A percentile compares a stretch with the other conserved stretches of the same genome.
These are phyloP conservation scores for Phlogophora meticulosa DNA, from an alignment of 2,888 invertebrate genomes.

Conservation along the genomic window DNA sequence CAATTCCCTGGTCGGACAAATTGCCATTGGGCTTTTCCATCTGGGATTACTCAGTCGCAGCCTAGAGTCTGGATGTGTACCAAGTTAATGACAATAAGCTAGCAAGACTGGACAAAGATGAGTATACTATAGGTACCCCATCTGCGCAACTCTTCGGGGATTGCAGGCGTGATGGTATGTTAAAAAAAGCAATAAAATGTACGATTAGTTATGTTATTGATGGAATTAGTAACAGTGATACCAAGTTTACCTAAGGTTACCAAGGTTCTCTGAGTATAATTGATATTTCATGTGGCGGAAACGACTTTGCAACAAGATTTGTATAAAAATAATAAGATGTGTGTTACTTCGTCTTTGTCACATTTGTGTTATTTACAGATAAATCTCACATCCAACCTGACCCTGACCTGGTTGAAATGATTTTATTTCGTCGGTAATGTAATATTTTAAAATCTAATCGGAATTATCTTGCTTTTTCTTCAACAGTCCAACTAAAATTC, in stretches of 20 bases:
- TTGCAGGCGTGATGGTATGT: no score
- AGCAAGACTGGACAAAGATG: no score
- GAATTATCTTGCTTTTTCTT: neutral
- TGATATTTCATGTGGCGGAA: no score
- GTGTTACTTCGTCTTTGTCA: no score
- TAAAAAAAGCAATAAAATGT: slow-evolving; percentile 39
- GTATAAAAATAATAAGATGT: neutral
- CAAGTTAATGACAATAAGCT: no score
- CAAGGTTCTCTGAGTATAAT: slow-evolving; percentile 1
- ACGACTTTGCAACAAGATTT: neutral
- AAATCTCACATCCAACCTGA: neutral
- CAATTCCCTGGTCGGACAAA: no score
- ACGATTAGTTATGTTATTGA: slow-evolving; percentile 42
- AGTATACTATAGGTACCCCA: no score
- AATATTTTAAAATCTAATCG: neutral
- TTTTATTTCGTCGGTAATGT: neutral
- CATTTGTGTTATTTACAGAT: neutral
- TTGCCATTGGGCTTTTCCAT: no score
- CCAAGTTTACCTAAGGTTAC: slow-evolving; percentile 30
- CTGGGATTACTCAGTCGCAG: no score
- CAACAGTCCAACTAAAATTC: neutral
- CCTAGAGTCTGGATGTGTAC: no score
- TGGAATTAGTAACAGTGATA: slow-evolving; percentile 45
- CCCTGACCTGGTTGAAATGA: neutral
- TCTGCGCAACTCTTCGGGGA: no score